A percentile compares a stretch with the other conserved stretches of the same genome.
These are phyloP conservation scores for Nerophis lumbriciformis DNA, from an alignment of 2,113 vertebrate genomes.

Conservation along the genomic window DNA sequence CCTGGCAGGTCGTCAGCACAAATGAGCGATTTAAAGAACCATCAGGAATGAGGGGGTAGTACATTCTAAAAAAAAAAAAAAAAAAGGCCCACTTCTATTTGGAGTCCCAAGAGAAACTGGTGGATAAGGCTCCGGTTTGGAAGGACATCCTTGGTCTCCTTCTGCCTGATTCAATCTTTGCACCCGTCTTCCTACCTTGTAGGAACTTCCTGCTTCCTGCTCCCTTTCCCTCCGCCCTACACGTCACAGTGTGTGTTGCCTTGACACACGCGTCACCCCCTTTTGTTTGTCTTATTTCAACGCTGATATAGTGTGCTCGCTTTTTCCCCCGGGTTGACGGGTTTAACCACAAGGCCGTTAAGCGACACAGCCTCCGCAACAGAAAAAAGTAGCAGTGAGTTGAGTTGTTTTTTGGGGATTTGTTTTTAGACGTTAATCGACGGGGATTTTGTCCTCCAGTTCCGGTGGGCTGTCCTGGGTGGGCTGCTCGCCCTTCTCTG, in stretches of 20 bases:
- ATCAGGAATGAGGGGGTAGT: constrained; percentile 18
- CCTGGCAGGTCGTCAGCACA: constrained; percentile 32
- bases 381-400: constrained; percentile 33
- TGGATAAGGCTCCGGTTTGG: constrained; percentile 71
- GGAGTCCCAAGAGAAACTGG: background rate
- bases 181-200: constrained; percentile 30
- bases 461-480: constrained; percentile 61
- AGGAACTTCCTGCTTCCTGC: constrained; percentile 33
- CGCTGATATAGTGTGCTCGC: constrained; percentile 55
- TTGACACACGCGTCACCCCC: constrained; percentile 30
- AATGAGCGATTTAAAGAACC: constrained; percentile 23
- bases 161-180: constrained; percentile 38
- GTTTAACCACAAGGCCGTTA: constrained; percentile 56
- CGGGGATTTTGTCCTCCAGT: constrained; percentile 64
- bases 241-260: constrained; percentile 45
- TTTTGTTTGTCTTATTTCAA: constrained; percentile 41
- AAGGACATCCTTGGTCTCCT: constrained; percentile 61
- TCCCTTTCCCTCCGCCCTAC: constrained; percentile 38
- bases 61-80: constrained; percentile 52
- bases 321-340: constrained; percentile 53
- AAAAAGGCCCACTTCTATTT: constrained; percentile 30
- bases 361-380: constrained; percentile 33
- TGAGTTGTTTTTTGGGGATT: background rate
- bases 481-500: constrained; percentile 73
- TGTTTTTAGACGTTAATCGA: constrained; percentile 59